Evolutionary conservation across 2,113 vertebrate species (phyloP).

Genomic region (Elanoides forficatus): DNA sequence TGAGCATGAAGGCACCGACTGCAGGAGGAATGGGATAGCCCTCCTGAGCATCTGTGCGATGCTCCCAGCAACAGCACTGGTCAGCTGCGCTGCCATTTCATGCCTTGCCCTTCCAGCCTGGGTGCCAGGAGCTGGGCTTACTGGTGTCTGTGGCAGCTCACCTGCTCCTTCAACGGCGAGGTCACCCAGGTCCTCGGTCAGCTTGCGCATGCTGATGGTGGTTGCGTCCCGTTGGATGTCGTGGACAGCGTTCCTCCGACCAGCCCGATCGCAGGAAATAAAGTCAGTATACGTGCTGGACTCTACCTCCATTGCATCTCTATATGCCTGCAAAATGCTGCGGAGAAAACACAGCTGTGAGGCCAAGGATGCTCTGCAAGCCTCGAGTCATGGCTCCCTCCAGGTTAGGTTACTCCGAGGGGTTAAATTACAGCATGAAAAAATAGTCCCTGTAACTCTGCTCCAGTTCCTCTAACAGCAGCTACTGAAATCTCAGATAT

Average conservation of each 20-base stretch:
- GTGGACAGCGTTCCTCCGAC: conserved; percentile 93
- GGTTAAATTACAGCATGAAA: neutral
- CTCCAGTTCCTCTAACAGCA: neutral
- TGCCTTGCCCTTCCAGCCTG: neutral
- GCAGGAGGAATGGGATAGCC: neutral
- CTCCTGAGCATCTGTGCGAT: neutral
- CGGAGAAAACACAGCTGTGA: neutral
- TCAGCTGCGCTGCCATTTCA: rapidly evolving
- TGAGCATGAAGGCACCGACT: neutral
- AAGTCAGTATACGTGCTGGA: conserved; percentile 93
- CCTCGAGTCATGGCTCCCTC: neutral
- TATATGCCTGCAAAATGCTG: conserved; percentile 71
- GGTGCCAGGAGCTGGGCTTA: neutral
- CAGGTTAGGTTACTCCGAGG: neutral
- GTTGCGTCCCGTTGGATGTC: conserved; percentile 83
- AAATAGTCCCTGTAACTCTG: neutral
- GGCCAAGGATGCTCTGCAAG: neutral
- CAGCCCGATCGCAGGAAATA: conserved; percentile 91
- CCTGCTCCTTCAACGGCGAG: conserved; percentile 67
- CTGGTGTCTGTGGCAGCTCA: neutral
- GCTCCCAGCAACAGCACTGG: neutral
- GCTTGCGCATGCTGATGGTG: conserved; percentile 81
- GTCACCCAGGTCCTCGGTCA: conserved; percentile 83
- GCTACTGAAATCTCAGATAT: neutral
- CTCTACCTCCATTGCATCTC: conserved; percentile 95